These are phyloP conservation scores for Barnardius zonarius DNA, from an alignment of 2,113 vertebrate species.

Conservation along the genomic window DNA sequence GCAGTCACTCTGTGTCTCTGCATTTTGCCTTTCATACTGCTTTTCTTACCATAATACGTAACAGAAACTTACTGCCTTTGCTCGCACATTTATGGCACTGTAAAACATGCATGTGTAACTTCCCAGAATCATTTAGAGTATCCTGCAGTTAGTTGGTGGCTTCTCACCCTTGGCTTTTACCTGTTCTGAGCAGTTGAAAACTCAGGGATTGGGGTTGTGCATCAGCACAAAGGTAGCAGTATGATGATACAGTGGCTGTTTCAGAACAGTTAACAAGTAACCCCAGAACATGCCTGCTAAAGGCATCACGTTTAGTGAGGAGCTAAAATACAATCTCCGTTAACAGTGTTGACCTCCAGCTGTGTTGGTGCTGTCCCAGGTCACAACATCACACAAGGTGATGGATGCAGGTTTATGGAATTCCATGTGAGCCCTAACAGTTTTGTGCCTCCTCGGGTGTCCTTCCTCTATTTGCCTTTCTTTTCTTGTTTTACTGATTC, in stretches of 20 bases:
- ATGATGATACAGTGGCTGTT: background rate
- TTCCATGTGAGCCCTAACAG: background rate
- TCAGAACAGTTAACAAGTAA: background rate
- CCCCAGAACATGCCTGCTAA: background rate
- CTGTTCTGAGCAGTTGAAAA: background rate
- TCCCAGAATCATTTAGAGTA: background rate
- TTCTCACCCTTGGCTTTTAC: background rate
- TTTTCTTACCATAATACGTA: slow-evolving; percentile 17
- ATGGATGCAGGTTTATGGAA: background rate
- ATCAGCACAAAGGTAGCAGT: background rate
- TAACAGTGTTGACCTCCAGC: background rate
- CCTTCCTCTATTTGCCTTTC: background rate
- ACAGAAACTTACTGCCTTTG: background rate
- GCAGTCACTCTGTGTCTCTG: slow-evolving; percentile 38
- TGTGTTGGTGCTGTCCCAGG: background rate
- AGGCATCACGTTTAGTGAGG: background rate
- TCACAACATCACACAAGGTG: background rate
- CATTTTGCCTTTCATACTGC: slow-evolving; percentile 50
- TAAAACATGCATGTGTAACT: slow-evolving; percentile 23
- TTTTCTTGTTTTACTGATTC: background rate
- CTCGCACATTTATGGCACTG: background rate
- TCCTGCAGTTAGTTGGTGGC: background rate
- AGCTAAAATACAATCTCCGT: background rate
- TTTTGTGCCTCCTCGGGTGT: background rate
- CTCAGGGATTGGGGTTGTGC: background rate